phyloP scores from a whole-genome alignment of 1,140 invertebrate genomes.

The Dreissena rostriformis region DNA sequence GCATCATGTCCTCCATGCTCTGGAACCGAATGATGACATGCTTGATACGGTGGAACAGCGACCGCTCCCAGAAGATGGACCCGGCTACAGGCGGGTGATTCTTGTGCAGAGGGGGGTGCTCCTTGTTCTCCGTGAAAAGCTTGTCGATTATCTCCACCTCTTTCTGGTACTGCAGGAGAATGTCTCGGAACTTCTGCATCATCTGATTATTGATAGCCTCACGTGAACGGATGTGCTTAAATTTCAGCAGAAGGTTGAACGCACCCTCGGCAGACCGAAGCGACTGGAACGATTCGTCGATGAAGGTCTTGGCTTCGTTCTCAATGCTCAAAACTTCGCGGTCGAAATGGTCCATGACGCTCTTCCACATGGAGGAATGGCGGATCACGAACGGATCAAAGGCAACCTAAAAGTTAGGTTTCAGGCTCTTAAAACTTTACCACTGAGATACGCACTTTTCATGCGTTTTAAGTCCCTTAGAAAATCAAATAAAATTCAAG shows the following conservation, averaged over 20 bases:
- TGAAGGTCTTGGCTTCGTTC: conserved; percentile 91
- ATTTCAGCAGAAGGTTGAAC: conserved; percentile 89
- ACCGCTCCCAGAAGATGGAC: conserved; percentile 91
- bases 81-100: conserved; percentile 90
- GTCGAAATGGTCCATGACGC: conserved; percentile 89
- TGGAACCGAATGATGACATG: conserved; percentile 89
- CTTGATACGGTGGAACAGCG: conserved; percentile 90
- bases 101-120: conserved; percentile 87
- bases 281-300: conserved; percentile 92
- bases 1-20: conserved; percentile 88
- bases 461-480: not conserved
- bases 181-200: conserved; percentile 90
- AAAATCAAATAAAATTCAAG: too few species aligned
- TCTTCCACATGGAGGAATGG: conserved; percentile 85
- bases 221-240: conserved; percentile 89
- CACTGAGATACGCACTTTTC: not conserved
- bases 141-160: conserved; percentile 84
- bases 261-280: conserved; percentile 91
- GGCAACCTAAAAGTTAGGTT: conserved; percentile 82
- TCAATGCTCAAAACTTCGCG: conserved; percentile 89
- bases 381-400: conserved; percentile 89
- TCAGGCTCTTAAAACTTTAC: not conserved
- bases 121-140: conserved; percentile 85
- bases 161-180: conserved; percentile 91
- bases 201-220: conserved; percentile 87